Percentiles rank a stretch among this genome's conserved stretches.
phyloP scores from a whole-genome alignment of 1,140 invertebrate species.

The Zaprionus camerounensis region DNA sequence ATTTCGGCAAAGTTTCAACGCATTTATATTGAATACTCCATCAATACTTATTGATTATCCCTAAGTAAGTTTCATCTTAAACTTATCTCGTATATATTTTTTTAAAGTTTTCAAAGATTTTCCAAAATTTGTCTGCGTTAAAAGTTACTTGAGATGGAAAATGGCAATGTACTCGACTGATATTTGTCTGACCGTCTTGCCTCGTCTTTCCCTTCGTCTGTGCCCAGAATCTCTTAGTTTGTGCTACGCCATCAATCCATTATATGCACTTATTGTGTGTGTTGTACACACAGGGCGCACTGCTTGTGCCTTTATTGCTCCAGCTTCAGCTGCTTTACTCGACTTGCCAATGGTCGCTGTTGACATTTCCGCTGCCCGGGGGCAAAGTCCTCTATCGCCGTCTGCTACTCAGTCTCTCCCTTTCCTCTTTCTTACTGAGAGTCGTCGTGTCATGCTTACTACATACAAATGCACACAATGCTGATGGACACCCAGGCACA shows the following conservation, averaged over 20 bases:
- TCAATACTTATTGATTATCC: conserved; percentile 2
- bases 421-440: not conserved
- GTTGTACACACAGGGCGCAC: conserved; percentile 9
- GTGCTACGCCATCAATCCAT: conserved; percentile 31
- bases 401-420: not conserved
- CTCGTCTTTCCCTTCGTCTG: not conserved
- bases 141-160: not conserved
- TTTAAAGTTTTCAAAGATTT: conserved; percentile 3
- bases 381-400: conserved; percentile 5
- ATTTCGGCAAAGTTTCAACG: not conserved
- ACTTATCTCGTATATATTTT: not conserved
- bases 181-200: not conserved
- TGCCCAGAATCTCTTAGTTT: not conserved
- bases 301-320: conserved; percentile 38
- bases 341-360: conserved; percentile 38
- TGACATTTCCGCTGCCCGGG: conserved; percentile 52
- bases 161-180: conserved; percentile 4
- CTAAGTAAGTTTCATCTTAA: not conserved
- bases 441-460: conserved; percentile 44
- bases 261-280: conserved; percentile 51
- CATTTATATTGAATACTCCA: not conserved
- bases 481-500: conserved; percentile 28
- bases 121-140: not conserved
- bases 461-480: conserved; percentile 49
- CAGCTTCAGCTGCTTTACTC: not conserved